Percentiles rank a stretch among this genome's conserved stretches.
Conservation (phyloP, 2,888 invertebrate species). For the Mesochorus sp. region DNA sequence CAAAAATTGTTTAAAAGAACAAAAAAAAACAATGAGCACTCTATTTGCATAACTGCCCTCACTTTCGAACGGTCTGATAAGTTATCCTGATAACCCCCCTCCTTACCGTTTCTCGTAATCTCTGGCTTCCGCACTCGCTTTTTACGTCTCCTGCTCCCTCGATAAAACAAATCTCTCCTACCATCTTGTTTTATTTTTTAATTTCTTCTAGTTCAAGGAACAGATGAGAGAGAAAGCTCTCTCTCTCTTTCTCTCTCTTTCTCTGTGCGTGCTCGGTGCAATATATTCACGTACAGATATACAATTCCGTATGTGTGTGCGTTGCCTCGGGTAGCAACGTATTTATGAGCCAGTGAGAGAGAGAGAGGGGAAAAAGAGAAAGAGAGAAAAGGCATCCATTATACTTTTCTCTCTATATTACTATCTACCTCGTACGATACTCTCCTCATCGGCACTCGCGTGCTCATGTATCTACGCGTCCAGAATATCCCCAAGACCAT, state of each 20-base stretch:
- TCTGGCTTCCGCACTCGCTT: slow-evolving; percentile 53
- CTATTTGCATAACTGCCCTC: slow-evolving; percentile 66
- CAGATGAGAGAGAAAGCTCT: slow-evolving; percentile 19
- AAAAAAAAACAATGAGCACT: slow-evolving; percentile 57
- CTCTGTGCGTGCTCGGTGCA: slow-evolving; percentile 18
- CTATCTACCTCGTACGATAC: not conserved
- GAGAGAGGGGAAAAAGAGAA: not conserved
- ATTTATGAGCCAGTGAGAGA: slow-evolving; percentile 40
- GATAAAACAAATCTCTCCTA: not conserved
- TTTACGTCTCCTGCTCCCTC: slow-evolving; percentile 15
- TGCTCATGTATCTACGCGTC: slow-evolving; percentile 15
- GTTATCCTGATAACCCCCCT: slow-evolving; percentile 57
- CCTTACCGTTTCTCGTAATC: slow-evolving; percentile 50
- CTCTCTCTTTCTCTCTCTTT: too few relatives aligned
- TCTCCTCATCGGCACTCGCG: slow-evolving; percentile 33
- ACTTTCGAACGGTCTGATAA: slow-evolving; percentile 64
- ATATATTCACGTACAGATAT: slow-evolving; percentile 18
- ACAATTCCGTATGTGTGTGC: slow-evolving; percentile 12
- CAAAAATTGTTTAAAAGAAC: slow-evolving; percentile 12
- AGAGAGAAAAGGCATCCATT: slow-evolving; percentile 20
- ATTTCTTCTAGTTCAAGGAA: slow-evolving; percentile 12
- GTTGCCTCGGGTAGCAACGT: slow-evolving; percentile 32
- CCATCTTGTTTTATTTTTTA: slow-evolving; percentile 8
- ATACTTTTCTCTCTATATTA: slow-evolving; percentile 21
- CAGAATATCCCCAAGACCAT: not conserved